Conservation (phyloP, 2,113 vertebrate species). For the Seriola aureovittata region DNA sequence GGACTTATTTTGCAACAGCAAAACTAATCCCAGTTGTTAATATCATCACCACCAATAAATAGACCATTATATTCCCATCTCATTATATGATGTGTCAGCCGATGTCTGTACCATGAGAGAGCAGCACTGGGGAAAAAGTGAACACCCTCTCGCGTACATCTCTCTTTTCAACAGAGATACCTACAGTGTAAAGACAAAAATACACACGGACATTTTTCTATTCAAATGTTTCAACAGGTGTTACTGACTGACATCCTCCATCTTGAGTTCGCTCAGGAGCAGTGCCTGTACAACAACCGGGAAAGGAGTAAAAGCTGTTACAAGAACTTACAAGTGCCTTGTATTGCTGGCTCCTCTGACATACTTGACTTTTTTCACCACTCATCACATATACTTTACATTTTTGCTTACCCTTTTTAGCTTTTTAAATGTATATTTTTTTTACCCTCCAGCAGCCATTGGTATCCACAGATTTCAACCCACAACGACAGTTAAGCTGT, state of each 20-base stretch:
- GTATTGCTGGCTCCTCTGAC: no score
- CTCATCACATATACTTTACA: neutral
- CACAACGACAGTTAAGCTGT: neutral
- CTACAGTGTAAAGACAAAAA: constrained; percentile 80
- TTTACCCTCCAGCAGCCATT: neutral
- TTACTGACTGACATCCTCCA: constrained; percentile 30
- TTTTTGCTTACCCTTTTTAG: neutral
- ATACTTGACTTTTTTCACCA: neutral
- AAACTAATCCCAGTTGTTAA: constrained; percentile 56
- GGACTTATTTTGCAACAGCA: constrained; percentile 20
- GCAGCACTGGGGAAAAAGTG: constrained; percentile 76
- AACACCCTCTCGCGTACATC: constrained; percentile 81
- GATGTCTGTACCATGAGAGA: constrained; percentile 77
- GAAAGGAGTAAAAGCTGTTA: constrained; percentile 1
- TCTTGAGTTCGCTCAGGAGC: constrained; percentile 3
- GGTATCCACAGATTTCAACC: neutral
- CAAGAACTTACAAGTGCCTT: neutral
- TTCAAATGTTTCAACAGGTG: constrained; percentile 44
- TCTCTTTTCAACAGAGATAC: constrained; percentile 84
- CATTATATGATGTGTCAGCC: constrained; percentile 43
- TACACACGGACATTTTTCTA: constrained; percentile 71
- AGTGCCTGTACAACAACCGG: constrained; percentile 12
- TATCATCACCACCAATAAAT: constrained; percentile 66
- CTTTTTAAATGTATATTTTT: neutral
- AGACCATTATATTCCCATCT: constrained; percentile 53